Base-by-base conservation (phyloP, 2,797 vertebrate genomes). In the Cynodonichthys magdalenae region DNA sequence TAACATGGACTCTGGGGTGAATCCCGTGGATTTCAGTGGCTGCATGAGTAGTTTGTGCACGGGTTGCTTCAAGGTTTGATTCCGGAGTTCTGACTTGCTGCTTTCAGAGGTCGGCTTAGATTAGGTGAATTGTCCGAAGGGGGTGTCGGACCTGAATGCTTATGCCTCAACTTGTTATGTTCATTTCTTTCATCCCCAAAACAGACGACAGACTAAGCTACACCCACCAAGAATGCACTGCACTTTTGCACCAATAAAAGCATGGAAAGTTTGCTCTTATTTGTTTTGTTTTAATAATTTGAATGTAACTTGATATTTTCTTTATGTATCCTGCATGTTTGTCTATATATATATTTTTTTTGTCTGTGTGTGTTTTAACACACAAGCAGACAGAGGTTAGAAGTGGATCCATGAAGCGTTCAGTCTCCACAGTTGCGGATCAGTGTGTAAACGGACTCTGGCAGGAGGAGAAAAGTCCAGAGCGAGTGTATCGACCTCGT, bases 401-500 rank as follows among this genome's bases (percentile, higher is more conserved):
- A 57, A 78, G 93, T 15, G 94, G 94, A 75, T 95, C 96, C 14
- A 94, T 98, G 94, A 92, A 96, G 69, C 94, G 96, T 4, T 98
- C 96, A 0, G 95, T 92, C 65, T 98, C 97, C 78, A 96, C 95
- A 0, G 92, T 94, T 48, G 95, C 93, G 20, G 97, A 98, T 84
- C 95, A 98, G 75, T 94, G 92, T 8, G 89, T 93, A 19, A 97
- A 96, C 48, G 94, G 95, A 48, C 93, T 95, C 6, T 98, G 96
- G 96, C 72, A 96, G 77, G 96, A 98, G 18, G 96, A 98, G 66
- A 95, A 96, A 86, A 95, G 96, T 0, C 95, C 96, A 0, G 97
- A 98, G 71, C 94, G 95, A n/a, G 76, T 96, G 75, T 97, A 97
- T 87, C 94, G 95, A 42, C 95, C 95, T 29, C 95, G 96, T 68